Evolutionary conservation across 1,140 invertebrate genomes (phyloP).

Genomic region (Eriosoma lanigerum): DNA sequence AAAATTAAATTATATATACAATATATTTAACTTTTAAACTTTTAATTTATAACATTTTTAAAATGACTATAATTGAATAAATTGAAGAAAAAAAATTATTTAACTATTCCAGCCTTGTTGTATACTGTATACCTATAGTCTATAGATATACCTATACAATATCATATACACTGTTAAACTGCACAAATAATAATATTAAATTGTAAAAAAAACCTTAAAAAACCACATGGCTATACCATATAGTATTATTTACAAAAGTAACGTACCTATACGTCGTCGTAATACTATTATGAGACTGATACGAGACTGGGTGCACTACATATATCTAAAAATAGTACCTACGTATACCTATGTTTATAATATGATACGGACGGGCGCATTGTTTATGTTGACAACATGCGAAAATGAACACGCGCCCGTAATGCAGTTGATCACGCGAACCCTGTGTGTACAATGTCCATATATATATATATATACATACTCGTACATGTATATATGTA

Average conservation of each 20-base stretch:
- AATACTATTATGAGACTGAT: conserved; percentile 20
- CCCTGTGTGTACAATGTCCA: background rate
- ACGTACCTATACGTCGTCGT: background rate
- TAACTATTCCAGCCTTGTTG: too few species aligned
- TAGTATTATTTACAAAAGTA: conserved; percentile 1
- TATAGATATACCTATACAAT: background rate
- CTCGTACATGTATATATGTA: background rate
- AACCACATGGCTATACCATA: too few species aligned
- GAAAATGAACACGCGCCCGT: conserved; percentile 47
- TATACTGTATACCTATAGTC: too few species aligned
- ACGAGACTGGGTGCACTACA: conserved; percentile 1
- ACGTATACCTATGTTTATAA: too few species aligned
- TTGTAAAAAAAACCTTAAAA: too few species aligned
- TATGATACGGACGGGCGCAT: background rate
- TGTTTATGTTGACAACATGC: conserved; percentile 51
- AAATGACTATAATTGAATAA: too few species aligned
- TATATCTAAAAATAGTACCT: too few species aligned
- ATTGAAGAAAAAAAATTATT: too few species aligned
- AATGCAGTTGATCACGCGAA: conserved; percentile 50
- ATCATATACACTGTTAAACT: background rate
- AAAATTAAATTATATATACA: too few species aligned
- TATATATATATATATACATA: background rate
- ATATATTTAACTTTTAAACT: too few species aligned
- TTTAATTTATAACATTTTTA: too few species aligned
- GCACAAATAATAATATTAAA: too few species aligned